A percentile compares a stretch with the other conserved stretches of the same genome.
Conservation (phyloP, 2,797 vertebrate genomes). For the Fratercula arctica region DNA sequence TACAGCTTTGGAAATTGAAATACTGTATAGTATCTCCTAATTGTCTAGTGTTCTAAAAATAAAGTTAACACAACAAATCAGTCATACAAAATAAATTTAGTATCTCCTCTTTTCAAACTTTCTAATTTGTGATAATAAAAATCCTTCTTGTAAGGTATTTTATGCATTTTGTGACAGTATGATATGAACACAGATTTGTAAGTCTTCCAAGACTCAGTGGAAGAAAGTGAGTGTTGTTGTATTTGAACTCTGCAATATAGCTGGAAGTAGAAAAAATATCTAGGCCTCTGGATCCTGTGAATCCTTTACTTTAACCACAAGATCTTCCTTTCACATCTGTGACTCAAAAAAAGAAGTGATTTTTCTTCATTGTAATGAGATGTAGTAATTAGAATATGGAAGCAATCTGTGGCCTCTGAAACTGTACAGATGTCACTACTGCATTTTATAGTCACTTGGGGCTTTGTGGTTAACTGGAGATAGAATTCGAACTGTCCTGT, state of each 20-base stretch:
- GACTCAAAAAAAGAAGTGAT: neutral
- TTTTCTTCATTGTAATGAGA: constrained; percentile 30
- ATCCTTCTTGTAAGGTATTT: neutral
- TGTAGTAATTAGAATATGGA: constrained; percentile 46
- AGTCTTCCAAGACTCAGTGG: neutral
- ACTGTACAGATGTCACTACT: constrained; percentile 13
- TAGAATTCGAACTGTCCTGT: neutral
- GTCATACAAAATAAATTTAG: neutral
- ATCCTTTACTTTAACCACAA: neutral
- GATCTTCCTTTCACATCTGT: constrained; percentile 10
- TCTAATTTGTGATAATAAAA: neutral
- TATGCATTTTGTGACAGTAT: neutral
- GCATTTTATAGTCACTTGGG: constrained; percentile 1
- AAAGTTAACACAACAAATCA: neutral
- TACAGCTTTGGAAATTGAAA: neutral
- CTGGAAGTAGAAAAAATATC: neutral
- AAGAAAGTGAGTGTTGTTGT: neutral
- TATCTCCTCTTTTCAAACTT: neutral
- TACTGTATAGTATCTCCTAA: neutral
- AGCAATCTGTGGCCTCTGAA: constrained; percentile 29
- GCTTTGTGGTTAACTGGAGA: constrained; percentile 54
- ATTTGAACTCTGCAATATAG: neutral
- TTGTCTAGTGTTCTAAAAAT: neutral
- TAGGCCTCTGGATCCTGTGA: neutral
- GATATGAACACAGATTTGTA: neutral